A percentile compares a stretch with the other conserved stretches of the same genome.
These are phyloP conservation scores for Euproctis similis DNA, from an alignment of 2,888 invertebrate genomes.

Conservation along the genomic window DNA sequence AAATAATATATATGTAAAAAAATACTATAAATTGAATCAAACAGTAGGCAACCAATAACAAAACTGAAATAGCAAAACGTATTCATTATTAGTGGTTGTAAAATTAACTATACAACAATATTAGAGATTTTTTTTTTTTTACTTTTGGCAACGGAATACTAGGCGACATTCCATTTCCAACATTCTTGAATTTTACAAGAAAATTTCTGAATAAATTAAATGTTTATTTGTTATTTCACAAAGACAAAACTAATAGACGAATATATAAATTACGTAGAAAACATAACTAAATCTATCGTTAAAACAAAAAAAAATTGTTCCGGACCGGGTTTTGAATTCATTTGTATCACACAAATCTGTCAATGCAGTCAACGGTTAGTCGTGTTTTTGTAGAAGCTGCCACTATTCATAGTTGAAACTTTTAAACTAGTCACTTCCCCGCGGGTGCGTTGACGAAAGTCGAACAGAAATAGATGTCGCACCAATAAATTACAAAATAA, in stretches of 20 bases:
- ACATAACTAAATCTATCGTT: conserved; percentile 40
- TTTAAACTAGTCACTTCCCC: conserved; percentile 32
- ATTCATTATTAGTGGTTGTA: too few relatives aligned
- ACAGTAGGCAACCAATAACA: too few relatives aligned
- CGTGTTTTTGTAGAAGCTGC: conserved; percentile 35
- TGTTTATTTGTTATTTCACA: conserved; percentile 8
- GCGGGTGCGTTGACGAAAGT: conserved; percentile 54
- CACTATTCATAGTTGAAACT: conserved; percentile 54
- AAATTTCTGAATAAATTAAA: conserved; percentile 13
- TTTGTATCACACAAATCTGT: conserved; percentile 69
- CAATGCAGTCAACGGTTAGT: conserved; percentile 48
- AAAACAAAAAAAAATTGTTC: conserved; percentile 39
- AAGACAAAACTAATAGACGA: conserved; percentile 12
- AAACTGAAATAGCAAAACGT: too few relatives aligned
- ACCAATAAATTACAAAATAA: conserved; percentile 64
- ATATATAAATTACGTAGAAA: conserved; percentile 26
- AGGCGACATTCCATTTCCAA: not conserved
- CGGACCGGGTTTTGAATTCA: conserved; percentile 42
- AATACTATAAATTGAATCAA: too few relatives aligned
- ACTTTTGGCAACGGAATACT: not conserved
- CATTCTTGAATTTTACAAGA: conserved; percentile 1
- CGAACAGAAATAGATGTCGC: conserved; percentile 56
- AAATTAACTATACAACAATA: too few relatives aligned
- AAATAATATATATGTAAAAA: too few relatives aligned
- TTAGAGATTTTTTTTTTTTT: too few relatives aligned